A percentile compares a stretch with the other conserved stretches of the same genome.
Conservation (phyloP, 2,113 vertebrate species). For the Hypanus sabinus region DNA sequence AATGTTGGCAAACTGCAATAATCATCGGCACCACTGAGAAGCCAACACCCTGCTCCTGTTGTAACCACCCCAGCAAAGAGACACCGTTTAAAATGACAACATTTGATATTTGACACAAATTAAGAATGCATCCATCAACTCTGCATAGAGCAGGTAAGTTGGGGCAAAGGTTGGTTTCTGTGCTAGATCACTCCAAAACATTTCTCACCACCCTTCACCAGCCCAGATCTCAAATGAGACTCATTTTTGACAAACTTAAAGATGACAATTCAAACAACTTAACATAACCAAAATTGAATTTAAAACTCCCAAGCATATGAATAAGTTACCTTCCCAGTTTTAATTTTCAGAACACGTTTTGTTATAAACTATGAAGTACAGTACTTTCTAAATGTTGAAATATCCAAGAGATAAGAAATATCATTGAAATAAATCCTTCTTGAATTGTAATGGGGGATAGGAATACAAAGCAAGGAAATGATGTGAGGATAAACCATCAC, state of each 20-base stretch:
- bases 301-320: no score
- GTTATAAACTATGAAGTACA: no score
- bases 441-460: neutral
- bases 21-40: neutral
- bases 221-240: neutral
- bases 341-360: no score
- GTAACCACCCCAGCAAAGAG: neutral
- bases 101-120: neutral
- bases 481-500: neutral
- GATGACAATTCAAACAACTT: no score
- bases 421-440: no score
- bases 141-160: no score
- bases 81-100: neutral
- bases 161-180: no score
- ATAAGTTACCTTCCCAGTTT: no score
- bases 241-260: neutral
- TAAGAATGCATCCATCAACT: neutral
- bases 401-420: no score
- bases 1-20: neutral
- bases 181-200: no score
- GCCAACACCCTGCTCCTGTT: neutral
- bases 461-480: neutral
- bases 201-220: neutral
- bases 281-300: no score
- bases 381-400: no score